Evolutionary conservation across 2,797 vertebrate species (phyloP).

Genomic region (Cossypha dichroa): DNA sequence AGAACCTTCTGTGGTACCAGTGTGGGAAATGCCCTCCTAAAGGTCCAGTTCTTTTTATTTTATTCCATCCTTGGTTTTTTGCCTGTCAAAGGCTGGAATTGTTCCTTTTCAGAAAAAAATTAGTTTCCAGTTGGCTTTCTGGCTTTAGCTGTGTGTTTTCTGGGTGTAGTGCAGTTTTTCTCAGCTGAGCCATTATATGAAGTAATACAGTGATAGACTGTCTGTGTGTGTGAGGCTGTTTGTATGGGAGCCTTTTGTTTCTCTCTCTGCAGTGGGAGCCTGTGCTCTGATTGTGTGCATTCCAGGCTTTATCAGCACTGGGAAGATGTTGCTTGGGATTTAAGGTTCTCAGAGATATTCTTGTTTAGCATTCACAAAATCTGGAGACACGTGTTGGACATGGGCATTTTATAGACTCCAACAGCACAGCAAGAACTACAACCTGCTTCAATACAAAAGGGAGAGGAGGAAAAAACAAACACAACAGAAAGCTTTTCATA

Average conservation of each 20-base stretch:
- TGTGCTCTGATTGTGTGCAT: constrained; percentile 16
- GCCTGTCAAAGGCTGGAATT: not conserved
- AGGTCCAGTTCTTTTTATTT: not conserved
- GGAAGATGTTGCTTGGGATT: constrained; percentile 53
- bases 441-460: constrained; percentile 49
- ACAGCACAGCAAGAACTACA: constrained; percentile 34
- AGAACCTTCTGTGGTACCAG: not conserved
- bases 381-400: constrained; percentile 43
- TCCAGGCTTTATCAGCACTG: constrained; percentile 66
- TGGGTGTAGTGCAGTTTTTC: not conserved
- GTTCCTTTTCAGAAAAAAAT: not conserved
- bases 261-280: constrained; percentile 30
- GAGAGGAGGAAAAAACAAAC: constrained; percentile 50
- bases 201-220: constrained; percentile 13
- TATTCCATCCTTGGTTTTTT: not conserved
- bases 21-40: not conserved
- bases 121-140: constrained; percentile 27
- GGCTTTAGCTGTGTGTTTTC: constrained; percentile 15
- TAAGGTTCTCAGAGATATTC: constrained; percentile 63
- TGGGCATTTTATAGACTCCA: constrained; percentile 32
- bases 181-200: constrained; percentile 37
- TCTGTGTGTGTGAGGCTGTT: constrained; percentile 34
- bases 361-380: constrained; percentile 39
- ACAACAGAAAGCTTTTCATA: constrained; percentile 75
- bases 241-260: constrained; percentile 64